A percentile compares a stretch with the other conserved stretches of the same genome.
phyloP scores from a whole-genome alignment of 2,113 vertebrate genomes.

The Aphyosemion australe region DNA sequence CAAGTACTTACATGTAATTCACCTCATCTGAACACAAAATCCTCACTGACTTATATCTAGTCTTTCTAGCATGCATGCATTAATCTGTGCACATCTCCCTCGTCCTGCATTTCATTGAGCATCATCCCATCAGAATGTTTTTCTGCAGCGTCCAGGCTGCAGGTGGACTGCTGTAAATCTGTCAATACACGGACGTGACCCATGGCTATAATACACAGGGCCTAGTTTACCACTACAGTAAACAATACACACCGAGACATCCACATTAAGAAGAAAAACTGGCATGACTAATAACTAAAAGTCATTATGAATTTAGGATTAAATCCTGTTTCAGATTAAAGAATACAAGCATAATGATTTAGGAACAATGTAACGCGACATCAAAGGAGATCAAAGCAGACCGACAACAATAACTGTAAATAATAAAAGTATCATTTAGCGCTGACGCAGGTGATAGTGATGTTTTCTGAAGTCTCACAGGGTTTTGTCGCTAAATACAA shows the following conservation, averaged over 20 bases:
- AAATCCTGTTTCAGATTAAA: not conserved
- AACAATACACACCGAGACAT: not conserved
- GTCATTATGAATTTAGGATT: not conserved
- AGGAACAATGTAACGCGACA: too few species aligned
- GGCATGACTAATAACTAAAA: not conserved
- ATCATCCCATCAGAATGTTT: not conserved
- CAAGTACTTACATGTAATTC: too few species aligned
- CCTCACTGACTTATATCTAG: too few species aligned
- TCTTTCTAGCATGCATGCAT: too few species aligned
- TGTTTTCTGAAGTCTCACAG: not conserved
- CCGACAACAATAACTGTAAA: too few species aligned
- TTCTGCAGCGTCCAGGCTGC: slow-evolving; percentile 20
- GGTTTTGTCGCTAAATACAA: slow-evolving; percentile 19
- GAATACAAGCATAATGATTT: too few species aligned
- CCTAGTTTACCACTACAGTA: slow-evolving; percentile 15
- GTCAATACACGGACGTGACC: slow-evolving; percentile 48
- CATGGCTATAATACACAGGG: slow-evolving; percentile 23
- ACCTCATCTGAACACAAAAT: too few species aligned
- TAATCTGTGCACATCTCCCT: not conserved
- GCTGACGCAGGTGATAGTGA: not conserved
- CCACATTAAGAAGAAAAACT: not conserved
- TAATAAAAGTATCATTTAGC: too few species aligned
- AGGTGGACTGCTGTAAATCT: slow-evolving; percentile 48
- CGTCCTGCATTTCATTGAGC: not conserved
- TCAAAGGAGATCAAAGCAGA: too few species aligned